Conservation (phyloP, 2,888 invertebrate genomes). For the Drosophila subsilvestris region DNA sequence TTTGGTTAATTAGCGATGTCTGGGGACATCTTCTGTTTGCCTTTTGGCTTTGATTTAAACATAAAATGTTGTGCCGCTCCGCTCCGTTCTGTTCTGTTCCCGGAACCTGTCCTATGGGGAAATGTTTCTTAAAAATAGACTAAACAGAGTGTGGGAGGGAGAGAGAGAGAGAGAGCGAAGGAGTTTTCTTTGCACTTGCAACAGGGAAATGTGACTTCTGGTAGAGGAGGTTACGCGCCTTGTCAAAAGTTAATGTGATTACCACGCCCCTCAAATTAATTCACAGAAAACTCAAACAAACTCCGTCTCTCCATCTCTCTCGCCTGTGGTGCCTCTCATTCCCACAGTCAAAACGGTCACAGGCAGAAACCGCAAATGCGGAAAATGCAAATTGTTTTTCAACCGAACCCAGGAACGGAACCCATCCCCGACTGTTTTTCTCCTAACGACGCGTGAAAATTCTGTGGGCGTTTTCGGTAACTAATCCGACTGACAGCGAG, state of each 20-base stretch:
- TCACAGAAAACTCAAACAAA: slow-evolving; percentile 61
- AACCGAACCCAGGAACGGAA: slow-evolving; percentile 23
- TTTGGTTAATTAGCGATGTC: slow-evolving; percentile 76
- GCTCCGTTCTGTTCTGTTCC: slow-evolving; percentile 47
- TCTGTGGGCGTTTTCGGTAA: slow-evolving; percentile 71
- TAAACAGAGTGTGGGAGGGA: slow-evolving; percentile 4
- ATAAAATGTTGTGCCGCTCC: slow-evolving; percentile 55
- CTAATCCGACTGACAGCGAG: slow-evolving; percentile 50
- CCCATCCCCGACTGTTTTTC: slow-evolving; percentile 27
- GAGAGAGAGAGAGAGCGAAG: not conserved
- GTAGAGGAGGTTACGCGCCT: slow-evolving; percentile 15
- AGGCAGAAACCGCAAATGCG: slow-evolving; percentile 73
- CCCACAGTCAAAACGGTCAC: slow-evolving; percentile 42
- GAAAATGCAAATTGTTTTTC: slow-evolving; percentile 72
- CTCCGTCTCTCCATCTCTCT: slow-evolving; percentile 14
- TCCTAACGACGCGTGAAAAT: slow-evolving; percentile 70
- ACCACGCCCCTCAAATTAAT: slow-evolving; percentile 79
- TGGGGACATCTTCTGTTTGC: slow-evolving; percentile 69
- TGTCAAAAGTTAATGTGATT: slow-evolving; percentile 77
- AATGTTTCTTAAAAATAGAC: slow-evolving; percentile 50
- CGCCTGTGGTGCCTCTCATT: not conserved
- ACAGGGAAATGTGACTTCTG: slow-evolving; percentile 1
- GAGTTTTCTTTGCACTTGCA: slow-evolving; percentile 22
- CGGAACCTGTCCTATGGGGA: slow-evolving; percentile 52
- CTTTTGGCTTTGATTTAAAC: slow-evolving; percentile 53